phyloP scores from a whole-genome alignment of 2,888 invertebrate species.

The Protodeltote pygarga region DNA sequence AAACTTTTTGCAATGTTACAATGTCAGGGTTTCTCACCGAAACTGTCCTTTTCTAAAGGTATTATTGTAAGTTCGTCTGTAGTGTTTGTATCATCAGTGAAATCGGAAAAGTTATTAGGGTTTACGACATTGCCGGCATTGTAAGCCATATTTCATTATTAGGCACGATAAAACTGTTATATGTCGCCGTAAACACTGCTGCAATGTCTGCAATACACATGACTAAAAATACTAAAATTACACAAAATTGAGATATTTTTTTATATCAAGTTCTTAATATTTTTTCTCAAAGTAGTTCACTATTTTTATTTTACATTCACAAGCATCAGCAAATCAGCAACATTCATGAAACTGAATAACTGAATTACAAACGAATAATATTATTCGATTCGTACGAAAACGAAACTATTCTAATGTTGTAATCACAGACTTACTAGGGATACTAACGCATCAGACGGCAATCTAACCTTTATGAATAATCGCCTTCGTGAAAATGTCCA shows the following conservation, averaged over 20 bases:
- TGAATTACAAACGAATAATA: too few relatives aligned
- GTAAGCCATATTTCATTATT: constrained; percentile 74
- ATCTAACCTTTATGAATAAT: too few relatives aligned
- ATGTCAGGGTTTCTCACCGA: constrained; percentile 88
- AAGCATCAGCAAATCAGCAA: too few relatives aligned
- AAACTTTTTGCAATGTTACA: constrained; percentile 1
- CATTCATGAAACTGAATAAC: too few relatives aligned
- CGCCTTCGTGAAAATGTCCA: too few relatives aligned
- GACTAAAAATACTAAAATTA: constrained; percentile 60
- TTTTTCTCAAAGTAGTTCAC: too few relatives aligned
- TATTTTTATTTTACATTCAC: too few relatives aligned
- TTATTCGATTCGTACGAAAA: too few relatives aligned
- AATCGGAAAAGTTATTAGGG: constrained; percentile 53
- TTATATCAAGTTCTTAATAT: too few relatives aligned
- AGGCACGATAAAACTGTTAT: constrained; percentile 56
- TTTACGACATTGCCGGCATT: constrained; percentile 66
- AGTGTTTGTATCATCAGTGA: constrained; percentile 66
- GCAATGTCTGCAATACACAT: constrained; percentile 77
- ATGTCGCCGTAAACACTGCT: constrained; percentile 58
- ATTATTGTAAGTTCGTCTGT: constrained; percentile 92
- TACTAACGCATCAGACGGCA: too few relatives aligned
- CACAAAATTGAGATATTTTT: constrained; percentile 18
- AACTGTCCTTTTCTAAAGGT: constrained; percentile 95
- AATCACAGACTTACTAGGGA: too few relatives aligned
- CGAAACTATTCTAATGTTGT: too few relatives aligned